Percentiles rank a stretch among this genome's conserved stretches.
These are phyloP conservation scores for Oryzias melastigma DNA, from an alignment of 2,113 vertebrate genomes.

Conservation along the genomic window DNA sequence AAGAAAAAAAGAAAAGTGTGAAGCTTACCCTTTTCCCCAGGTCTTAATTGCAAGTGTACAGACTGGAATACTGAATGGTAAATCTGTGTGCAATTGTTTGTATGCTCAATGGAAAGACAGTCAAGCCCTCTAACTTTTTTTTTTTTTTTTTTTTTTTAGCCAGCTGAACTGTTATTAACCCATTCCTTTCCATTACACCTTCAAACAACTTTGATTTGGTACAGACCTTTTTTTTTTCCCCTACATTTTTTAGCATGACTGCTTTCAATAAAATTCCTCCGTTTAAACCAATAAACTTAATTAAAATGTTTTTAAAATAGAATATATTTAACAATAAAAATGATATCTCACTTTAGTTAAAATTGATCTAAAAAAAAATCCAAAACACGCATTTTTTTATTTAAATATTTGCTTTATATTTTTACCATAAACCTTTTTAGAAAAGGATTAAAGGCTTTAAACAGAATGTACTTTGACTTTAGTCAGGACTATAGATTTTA, in stretches of 20 bases:
- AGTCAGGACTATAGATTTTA: conserved; percentile 43
- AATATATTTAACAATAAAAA: no score
- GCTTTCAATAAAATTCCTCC: neutral
- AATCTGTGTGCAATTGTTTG: conserved; percentile 66
- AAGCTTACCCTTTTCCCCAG: conserved; percentile 63
- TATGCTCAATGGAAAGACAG: conserved; percentile 52
- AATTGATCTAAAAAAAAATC: no score
- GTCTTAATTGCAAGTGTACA: conserved; percentile 38
- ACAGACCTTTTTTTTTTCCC: neutral
- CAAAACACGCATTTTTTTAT: no score
- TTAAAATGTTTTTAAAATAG: no score
- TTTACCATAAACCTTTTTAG: no score
- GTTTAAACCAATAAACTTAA: no score
- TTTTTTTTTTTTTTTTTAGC: conserved; percentile 11
- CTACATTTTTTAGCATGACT: neutral
- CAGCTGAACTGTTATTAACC: conserved; percentile 69
- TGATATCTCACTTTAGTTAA: no score
- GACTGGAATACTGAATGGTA: conserved; percentile 53
- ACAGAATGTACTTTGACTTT: conserved; percentile 34
- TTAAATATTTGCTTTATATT: no score
- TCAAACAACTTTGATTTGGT: neutral
- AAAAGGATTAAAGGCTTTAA: neutral
- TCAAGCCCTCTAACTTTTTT: conserved; percentile 48
- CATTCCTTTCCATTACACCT: conserved; percentile 52
- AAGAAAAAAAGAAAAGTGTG: neutral